Base-by-base conservation (phyloP, 2,888 invertebrate species). In the Plagiodera versicolora region DNA sequence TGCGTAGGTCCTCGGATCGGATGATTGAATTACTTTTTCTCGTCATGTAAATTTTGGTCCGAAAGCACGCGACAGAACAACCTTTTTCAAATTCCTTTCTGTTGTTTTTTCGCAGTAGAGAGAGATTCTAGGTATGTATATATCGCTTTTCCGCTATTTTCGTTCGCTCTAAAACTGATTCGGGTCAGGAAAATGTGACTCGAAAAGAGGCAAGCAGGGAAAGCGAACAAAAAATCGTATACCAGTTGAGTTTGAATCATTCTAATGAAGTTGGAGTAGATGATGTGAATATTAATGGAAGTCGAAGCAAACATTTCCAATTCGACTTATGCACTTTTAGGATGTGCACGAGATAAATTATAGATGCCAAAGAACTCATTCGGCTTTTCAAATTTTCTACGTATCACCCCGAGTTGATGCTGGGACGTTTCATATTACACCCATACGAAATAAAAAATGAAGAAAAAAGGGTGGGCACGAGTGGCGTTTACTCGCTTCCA, bases 11-110 rank as follows among this genome's bases (percentile, higher is more conserved):
- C 35, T 24, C 24, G 44, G 30, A 56, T 50, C 30, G 54, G 51
- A 58, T 58, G 58, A 62, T 62, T 58, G 51, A 62, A 62, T 62
- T 58, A 56, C 55, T 56, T 48, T 61, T 62, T 58, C 52, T 56
- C 55, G 52, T 58, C 62, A 58, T 62, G 62, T 50, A 62, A 58
- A 62, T 58, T 62, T n/a, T 32, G n/a, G 24, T 24, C 44, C 53
- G 20, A 28, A 14, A 45, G 44, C 18, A 24, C 24, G 16, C 52
- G n/a, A n/a, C n/a, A n/a, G n/a, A n/a, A n/a, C 47, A 47, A 46
- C 53, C 55, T 58, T 50, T 58, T 39, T 17, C 56, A 16, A 39
- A 45, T 48, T 16, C 17, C 17, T 28, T 58, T 55, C 44, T n/a
- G 61, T 51, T 55, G 58, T 53, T 57, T 61, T 60, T 57, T 50